Conservation (phyloP, 2,113 vertebrate genomes). For the Mellivora capensis region DNA sequence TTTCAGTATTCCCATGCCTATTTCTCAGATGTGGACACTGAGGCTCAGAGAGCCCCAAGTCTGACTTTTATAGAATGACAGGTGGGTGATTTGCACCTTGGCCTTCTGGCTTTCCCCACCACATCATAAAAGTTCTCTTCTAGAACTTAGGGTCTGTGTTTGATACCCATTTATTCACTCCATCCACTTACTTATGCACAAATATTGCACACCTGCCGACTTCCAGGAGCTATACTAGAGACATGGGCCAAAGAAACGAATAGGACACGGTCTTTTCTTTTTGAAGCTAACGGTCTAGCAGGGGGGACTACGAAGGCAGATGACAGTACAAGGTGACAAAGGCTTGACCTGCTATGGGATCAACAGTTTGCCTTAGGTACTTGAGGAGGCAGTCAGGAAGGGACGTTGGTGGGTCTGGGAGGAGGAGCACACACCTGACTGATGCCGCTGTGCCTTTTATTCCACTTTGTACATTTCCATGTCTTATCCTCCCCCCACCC, state of each 20-base stretch:
- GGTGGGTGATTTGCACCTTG: background rate
- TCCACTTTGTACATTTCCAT: background rate
- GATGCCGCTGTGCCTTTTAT: background rate
- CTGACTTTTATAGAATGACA: background rate
- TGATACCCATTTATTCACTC: background rate
- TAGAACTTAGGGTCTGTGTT: background rate
- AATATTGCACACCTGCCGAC: background rate
- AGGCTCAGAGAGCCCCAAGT: background rate
- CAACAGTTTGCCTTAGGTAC: background rate
- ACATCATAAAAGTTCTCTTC: background rate
- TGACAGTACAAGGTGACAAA: background rate
- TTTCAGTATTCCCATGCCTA: background rate
- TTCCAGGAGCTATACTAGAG: background rate
- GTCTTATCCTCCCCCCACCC: background rate
- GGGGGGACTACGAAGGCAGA: background rate
- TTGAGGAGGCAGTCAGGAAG: background rate
- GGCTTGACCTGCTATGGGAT: background rate
- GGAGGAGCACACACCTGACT: background rate
- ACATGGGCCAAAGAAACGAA: background rate
- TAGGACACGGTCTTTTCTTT: background rate
- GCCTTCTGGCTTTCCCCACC: background rate
- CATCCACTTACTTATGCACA: background rate
- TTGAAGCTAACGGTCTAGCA: background rate
- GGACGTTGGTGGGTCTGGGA: background rate
- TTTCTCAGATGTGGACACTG: background rate